Percentiles rank a stretch among this genome's conserved stretches.
phyloP scores from a whole-genome alignment of 2,888 invertebrate species.

The Thelaira solivaga region DNA sequence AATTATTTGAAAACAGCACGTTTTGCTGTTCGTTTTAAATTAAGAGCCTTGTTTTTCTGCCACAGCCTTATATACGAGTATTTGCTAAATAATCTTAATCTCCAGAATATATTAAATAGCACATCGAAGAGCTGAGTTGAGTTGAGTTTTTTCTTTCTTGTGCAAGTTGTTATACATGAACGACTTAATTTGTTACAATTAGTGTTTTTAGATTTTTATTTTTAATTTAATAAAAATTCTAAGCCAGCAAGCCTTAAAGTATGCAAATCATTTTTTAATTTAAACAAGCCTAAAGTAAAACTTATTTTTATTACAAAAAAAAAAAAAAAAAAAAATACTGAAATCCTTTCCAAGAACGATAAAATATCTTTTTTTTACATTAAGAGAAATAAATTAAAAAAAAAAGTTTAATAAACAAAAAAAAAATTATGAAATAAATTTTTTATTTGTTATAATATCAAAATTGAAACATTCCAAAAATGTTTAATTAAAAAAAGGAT shows the following conservation, averaged over 20 bases:
- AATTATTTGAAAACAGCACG: slow-evolving; percentile 50
- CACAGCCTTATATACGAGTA: neutral
- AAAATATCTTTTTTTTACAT: too few relatives aligned
- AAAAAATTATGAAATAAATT: too few relatives aligned
- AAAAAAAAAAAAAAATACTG: too few relatives aligned
- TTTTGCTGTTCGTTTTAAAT: slow-evolving; percentile 54
- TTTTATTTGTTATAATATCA: too few relatives aligned
- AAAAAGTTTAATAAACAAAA: too few relatives aligned
- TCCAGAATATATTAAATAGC: slow-evolving; percentile 29
- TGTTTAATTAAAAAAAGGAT: too few relatives aligned
- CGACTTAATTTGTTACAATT: slow-evolving; percentile 15
- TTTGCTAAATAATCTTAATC: slow-evolving; percentile 21
- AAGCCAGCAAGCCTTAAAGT: neutral
- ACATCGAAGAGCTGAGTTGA: slow-evolving; percentile 21
- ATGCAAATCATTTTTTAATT: neutral
- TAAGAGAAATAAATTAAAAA: too few relatives aligned
- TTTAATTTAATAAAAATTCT: neutral
- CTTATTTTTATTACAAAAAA: too few relatives aligned
- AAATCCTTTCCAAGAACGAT: too few relatives aligned
- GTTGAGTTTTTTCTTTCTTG: neutral
- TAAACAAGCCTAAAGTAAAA: neutral
- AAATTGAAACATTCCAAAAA: too few relatives aligned
- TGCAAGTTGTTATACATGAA: slow-evolving; percentile 11
- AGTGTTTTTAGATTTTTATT: neutral
- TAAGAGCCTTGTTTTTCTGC: neutral